Conservation (phyloP, 2,113 vertebrate genomes). For the Lepus timidus region DNA sequence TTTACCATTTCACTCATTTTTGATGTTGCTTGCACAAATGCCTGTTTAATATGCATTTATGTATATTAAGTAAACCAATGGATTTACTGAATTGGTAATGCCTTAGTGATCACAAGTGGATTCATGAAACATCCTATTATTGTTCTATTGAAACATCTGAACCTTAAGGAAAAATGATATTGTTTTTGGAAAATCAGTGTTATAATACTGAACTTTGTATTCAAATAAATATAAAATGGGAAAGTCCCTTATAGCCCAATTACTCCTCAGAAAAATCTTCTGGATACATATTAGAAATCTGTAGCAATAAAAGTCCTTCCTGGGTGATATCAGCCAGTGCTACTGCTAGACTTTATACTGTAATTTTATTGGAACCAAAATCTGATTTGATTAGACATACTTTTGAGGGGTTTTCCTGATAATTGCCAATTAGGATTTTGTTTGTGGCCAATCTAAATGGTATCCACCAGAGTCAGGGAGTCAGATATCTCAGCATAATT, state of each 20-base stretch:
- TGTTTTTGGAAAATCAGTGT: constrained; percentile 73
- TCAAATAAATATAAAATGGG: constrained; percentile 74
- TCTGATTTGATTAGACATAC: constrained; percentile 80
- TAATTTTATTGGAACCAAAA: constrained; percentile 82
- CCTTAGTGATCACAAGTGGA: constrained; percentile 35
- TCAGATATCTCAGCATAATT: constrained; percentile 66
- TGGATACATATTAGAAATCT: constrained; percentile 78
- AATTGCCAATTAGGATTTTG: constrained; percentile 74
- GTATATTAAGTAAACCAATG: not conserved
- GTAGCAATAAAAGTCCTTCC: constrained; percentile 76
- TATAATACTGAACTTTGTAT: constrained; percentile 73
- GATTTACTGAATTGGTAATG: not conserved
- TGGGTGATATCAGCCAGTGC: constrained; percentile 66
- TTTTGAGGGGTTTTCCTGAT: constrained; percentile 43
- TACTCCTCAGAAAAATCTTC: constrained; percentile 63
- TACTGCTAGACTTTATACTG: constrained; percentile 59
- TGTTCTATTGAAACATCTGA: constrained; percentile 31
- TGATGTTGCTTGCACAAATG: not conserved
- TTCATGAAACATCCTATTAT: constrained; percentile 55
- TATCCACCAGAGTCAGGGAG: constrained; percentile 23
- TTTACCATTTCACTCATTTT: not conserved
- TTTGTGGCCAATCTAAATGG: not conserved
- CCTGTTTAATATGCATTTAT: not conserved
- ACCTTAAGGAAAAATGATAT: constrained; percentile 59
- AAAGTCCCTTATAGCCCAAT: constrained; percentile 57